These are phyloP conservation scores for Cenopis cana DNA, from an alignment of 2,888 invertebrate species.

Conservation along the genomic window DNA sequence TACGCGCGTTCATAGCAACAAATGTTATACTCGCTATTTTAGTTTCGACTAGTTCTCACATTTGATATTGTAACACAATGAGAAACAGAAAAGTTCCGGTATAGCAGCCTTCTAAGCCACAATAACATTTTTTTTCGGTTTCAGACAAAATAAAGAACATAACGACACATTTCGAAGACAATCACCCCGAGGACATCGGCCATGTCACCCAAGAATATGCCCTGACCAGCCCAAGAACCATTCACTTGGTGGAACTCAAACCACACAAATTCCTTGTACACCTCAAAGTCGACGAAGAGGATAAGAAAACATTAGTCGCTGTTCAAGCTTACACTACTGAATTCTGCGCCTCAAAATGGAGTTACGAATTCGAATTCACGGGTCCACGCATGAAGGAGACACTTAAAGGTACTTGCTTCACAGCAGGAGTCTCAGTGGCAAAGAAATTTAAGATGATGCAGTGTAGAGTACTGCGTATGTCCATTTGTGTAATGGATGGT, in stretches of 20 bases:
- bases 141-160: constrained; percentile 24
- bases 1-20: too few species aligned
- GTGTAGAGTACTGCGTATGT: constrained; percentile 1
- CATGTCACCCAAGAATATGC: neutral
- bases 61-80: too few species aligned
- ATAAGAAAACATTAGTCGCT: neutral
- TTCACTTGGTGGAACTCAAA: neutral
- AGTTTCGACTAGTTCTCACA: too few species aligned
- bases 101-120: neutral
- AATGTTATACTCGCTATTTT: too few species aligned
- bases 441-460: constrained; percentile 16
- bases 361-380: neutral
- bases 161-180: constrained; percentile 12
- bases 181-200: constrained; percentile 12
- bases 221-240: constrained; percentile 4
- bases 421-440: neutral
- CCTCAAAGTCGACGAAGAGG: constrained; percentile 8
- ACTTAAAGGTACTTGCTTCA: neutral
- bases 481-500: neutral
- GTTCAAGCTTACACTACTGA: constrained; percentile 5
- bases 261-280: constrained; percentile 13
- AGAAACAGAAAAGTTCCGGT: too few species aligned
- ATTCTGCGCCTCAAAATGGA: constrained; percentile 20
- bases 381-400: neutral
- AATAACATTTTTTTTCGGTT: neutral